These are phyloP conservation scores for Petaurus breviceps DNA, from an alignment of 2,113 vertebrate genomes.

Conservation along the genomic window DNA sequence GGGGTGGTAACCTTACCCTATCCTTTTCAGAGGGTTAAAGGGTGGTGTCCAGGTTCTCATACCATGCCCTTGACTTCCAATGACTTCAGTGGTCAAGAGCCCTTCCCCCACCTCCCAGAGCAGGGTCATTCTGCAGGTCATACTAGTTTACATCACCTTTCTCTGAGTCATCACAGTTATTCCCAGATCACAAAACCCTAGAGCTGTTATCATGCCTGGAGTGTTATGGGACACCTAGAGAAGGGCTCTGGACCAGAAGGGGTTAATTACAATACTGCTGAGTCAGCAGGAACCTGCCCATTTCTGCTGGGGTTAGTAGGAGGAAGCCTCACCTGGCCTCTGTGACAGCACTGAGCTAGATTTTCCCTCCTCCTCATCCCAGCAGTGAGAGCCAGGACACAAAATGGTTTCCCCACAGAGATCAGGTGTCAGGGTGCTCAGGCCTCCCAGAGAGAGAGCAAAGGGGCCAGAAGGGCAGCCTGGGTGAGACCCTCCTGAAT, in stretches of 20 bases:
- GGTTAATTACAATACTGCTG: neutral
- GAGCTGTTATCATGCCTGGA: neutral
- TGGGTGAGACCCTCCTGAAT: neutral
- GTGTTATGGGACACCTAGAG: neutral
- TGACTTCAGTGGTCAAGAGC: neutral
- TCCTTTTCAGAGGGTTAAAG: neutral
- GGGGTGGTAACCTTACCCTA: neutral
- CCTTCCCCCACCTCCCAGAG: neutral
- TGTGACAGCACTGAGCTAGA: neutral
- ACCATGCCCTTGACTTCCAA: neutral
- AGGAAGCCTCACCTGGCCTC: neutral
- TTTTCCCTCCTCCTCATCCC: neutral
- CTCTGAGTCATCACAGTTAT: neutral
- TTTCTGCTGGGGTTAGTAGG: neutral
- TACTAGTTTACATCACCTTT: neutral
- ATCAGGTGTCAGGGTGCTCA: neutral
- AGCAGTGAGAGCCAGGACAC: neutral
- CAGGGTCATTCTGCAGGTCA: neutral
- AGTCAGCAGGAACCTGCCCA: neutral
- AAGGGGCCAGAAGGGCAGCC: neutral
- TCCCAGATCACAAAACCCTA: neutral
- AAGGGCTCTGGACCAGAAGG: neutral
- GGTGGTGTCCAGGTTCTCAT: neutral
- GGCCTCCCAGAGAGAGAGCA: neutral
- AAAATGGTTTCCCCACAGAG: neutral